These are phyloP conservation scores for Macroramphosus scolopax DNA, from an alignment of 2,797 vertebrate genomes.

Conservation along the genomic window DNA sequence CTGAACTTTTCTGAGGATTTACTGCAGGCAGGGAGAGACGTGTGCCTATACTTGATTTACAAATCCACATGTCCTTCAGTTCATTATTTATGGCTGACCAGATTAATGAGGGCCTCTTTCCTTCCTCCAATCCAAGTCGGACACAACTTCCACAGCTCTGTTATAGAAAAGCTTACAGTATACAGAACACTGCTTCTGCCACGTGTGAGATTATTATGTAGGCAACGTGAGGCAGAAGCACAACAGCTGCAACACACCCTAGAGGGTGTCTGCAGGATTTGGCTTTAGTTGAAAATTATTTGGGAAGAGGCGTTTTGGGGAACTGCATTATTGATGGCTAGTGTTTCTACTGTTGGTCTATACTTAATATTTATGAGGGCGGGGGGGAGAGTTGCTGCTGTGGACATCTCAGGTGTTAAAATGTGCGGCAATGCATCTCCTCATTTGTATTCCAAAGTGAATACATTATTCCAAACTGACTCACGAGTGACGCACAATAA, in stretches of 20 bases:
- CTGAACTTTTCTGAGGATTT: slow-evolving; percentile 5
- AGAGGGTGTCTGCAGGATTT: slow-evolving; percentile 31
- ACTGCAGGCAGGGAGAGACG: background rate
- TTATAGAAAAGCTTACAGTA: slow-evolving; percentile 10
- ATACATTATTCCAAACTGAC: slow-evolving; percentile 7
- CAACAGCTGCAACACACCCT: slow-evolving; percentile 29
- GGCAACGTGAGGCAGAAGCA: slow-evolving; percentile 23
- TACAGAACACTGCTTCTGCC: slow-evolving; percentile 4
- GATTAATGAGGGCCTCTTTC: background rate
- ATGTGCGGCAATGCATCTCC: background rate
- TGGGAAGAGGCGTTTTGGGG: slow-evolving; percentile 59
- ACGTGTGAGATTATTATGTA: slow-evolving; percentile 35
- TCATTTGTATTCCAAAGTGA: slow-evolving; percentile 17
- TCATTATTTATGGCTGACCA: slow-evolving; percentile 1
- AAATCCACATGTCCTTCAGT: too few relatives aligned
- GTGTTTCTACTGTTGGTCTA: slow-evolving; percentile 39
- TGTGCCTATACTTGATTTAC: too few relatives aligned
- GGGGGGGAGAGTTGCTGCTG: too few relatives aligned
- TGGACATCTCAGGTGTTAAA: slow-evolving; percentile 7
- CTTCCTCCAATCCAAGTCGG: background rate
- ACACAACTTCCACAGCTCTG: too few relatives aligned
- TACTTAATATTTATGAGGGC: slow-evolving; percentile 69
- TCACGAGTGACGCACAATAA: slow-evolving; percentile 12
- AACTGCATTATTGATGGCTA: slow-evolving; percentile 62
- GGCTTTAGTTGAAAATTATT: slow-evolving; percentile 63